Base-by-base conservation (phyloP, 1,140 invertebrate genomes). In the Drosophila lowei region DNA sequence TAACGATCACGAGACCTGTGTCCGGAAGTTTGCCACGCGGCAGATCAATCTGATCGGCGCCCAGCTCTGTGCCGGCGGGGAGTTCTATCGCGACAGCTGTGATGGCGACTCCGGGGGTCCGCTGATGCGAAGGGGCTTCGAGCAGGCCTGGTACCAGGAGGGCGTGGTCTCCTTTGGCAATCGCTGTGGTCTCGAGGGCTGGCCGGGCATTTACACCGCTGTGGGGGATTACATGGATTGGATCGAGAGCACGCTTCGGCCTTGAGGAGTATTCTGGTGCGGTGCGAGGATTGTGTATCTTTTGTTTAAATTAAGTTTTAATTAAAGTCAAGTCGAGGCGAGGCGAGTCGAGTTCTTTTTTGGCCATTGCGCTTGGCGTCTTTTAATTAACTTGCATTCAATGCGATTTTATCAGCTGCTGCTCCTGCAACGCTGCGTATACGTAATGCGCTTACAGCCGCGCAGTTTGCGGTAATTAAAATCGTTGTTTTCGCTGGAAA, bases 91-190 rank as follows among this genome's bases (percentile, higher is more conserved):
- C 77, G 95, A 96, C 68, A 93, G 95, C 0, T 96, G 95, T 59
- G 92, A 93, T 79, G 95, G 95, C 92, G 96, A 97, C 72, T 96
- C 95, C 1, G 96, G 96, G 6, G 96, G 96, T 7, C 95, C 96
- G 0, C 86, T 97, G 3, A 95, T 95, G 95, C 86, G 97, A 30
- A 93, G 67, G 43, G 72, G 16, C 0, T 43, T 30, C 9, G 43
- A 53, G n/a, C 42, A 60, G 11, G 75, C 72, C 49, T 90, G 93
- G 93, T 93, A 81, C 77, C 88, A 89, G 0, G 90, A 93, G 5
- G 96, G 95, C 1, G 90, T 97, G 0, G 95, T 96, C 0, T 96
- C 95, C 0, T 96, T 96, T 90, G 97, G 97, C 6, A 93, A 94
- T 0, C 93, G 93, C 0, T 97, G 96, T 68, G 96, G 95, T 0